phyloP scores from a whole-genome alignment of 2,888 invertebrate genomes.

The Trissolcus brochymenae region DNA sequence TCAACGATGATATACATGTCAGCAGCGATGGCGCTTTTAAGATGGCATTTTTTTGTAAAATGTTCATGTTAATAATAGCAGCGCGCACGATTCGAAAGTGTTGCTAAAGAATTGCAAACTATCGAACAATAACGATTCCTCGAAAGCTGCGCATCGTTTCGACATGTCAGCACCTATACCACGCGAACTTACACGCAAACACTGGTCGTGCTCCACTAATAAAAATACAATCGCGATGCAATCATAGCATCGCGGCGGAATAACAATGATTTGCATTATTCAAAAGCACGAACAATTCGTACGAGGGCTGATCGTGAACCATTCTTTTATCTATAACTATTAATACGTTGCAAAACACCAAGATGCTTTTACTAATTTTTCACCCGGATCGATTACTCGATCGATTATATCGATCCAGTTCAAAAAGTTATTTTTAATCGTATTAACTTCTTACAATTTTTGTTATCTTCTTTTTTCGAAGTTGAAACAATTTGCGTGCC shows the following conservation, averaged over 20 bases:
- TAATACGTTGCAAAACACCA: slow-evolving; percentile 34
- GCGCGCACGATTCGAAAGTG: slow-evolving; percentile 58
- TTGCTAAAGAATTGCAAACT: slow-evolving; percentile 55
- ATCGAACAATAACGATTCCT: slow-evolving; percentile 57
- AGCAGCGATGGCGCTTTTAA: neutral
- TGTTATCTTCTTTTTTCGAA: slow-evolving; percentile 24
- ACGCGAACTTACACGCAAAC: slow-evolving; percentile 57
- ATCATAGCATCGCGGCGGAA: slow-evolving; percentile 64
- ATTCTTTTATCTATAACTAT: slow-evolving; percentile 46
- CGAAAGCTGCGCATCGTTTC: slow-evolving; percentile 53
- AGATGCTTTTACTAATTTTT: neutral
- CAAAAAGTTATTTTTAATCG: neutral
- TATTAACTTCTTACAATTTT: neutral
- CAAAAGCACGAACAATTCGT: slow-evolving; percentile 62
- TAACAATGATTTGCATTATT: slow-evolving; percentile 70
- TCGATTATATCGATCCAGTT: neutral
- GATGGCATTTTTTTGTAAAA: slow-evolving; percentile 1
- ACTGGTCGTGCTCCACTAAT: slow-evolving; percentile 61
- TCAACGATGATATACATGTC: neutral
- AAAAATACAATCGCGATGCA: slow-evolving; percentile 68
- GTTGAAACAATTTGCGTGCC: slow-evolving; percentile 28
- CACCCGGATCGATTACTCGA: neutral
- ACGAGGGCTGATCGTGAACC: slow-evolving; percentile 54
- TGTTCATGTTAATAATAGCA: slow-evolving; percentile 41
- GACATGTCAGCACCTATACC: slow-evolving; percentile 56